phyloP scores from a whole-genome alignment of 2,113 vertebrate species.

The Leucosticte australis region DNA sequence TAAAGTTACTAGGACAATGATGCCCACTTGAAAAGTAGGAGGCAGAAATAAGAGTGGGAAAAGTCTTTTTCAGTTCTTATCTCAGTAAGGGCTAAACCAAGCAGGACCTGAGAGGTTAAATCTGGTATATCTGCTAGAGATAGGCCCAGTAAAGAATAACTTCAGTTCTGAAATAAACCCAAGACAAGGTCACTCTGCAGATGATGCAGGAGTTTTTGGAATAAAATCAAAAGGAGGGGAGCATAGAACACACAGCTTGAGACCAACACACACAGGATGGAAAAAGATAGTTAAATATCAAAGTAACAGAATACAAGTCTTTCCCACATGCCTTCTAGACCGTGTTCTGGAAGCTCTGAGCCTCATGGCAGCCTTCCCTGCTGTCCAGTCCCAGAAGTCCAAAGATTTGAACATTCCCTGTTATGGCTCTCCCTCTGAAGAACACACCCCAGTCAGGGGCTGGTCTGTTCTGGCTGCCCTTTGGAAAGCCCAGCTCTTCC shows the following conservation, averaged over 20 bases:
- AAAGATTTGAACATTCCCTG: neutral
- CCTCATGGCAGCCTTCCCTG: neutral
- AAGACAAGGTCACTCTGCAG: neutral
- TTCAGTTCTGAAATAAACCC: neutral
- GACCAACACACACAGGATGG: neutral
- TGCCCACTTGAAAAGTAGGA: neutral
- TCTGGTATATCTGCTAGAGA: neutral
- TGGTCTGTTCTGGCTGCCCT: neutral
- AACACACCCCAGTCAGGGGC: neutral
- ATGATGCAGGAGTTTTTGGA: neutral
- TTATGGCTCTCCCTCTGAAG: neutral
- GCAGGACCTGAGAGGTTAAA: neutral
- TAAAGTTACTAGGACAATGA: neutral
- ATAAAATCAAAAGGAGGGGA: fast-evolving
- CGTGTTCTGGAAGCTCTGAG: neutral
- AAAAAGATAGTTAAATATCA: neutral
- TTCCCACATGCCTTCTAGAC: neutral
- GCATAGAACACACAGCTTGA: neutral
- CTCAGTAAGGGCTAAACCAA: neutral
- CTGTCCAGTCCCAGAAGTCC: neutral
- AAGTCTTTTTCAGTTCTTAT: neutral
- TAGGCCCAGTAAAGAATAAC: neutral
- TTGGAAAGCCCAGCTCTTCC: neutral
- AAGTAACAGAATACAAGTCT: neutral
- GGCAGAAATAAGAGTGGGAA: neutral